Percentiles rank a stretch among this genome's conserved stretches.
phyloP scores from a whole-genome alignment of 2,797 vertebrate species.

The Sus cebifrons region DNA sequence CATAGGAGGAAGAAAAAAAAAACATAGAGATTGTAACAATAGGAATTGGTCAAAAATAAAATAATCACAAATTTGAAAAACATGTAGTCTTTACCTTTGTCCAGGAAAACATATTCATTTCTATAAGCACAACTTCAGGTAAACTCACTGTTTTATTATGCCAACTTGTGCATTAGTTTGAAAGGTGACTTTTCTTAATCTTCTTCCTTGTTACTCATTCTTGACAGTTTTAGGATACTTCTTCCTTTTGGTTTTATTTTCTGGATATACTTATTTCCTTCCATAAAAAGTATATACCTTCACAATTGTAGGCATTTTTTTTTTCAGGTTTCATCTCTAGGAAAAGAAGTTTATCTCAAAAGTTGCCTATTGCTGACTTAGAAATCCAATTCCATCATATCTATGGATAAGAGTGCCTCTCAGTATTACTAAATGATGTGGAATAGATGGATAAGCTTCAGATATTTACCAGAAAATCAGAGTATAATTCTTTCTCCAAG shows the following conservation, averaged over 20 bases:
- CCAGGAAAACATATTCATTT: not conserved
- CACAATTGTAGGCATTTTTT: not conserved
- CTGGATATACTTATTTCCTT: not conserved
- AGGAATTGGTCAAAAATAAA: not conserved
- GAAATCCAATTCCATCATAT: slow-evolving; percentile 73
- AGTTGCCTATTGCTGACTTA: slow-evolving; percentile 64
- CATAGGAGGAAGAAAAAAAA: not conserved
- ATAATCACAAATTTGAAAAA: slow-evolving; percentile 8
- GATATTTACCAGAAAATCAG: slow-evolving; percentile 87
- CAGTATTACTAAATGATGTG: slow-evolving; percentile 66
- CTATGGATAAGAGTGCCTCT: slow-evolving; percentile 65
- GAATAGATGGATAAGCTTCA: slow-evolving; percentile 80
- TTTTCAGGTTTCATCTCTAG: slow-evolving; percentile 51
- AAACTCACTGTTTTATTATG: not conserved
- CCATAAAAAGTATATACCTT: not conserved
- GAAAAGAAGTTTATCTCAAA: slow-evolving; percentile 76
- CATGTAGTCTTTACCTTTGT: not conserved
- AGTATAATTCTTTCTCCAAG: slow-evolving; percentile 83
- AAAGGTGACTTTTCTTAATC: not conserved
- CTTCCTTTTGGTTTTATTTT: not conserved
- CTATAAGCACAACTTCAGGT: not conserved
- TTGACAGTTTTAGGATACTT: not conserved
- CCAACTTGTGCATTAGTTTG: not conserved
- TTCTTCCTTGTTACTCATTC: not conserved
- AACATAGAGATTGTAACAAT: not conserved